phyloP scores from a whole-genome alignment of 2,113 vertebrate species.

The Morone chrysops region DNA sequence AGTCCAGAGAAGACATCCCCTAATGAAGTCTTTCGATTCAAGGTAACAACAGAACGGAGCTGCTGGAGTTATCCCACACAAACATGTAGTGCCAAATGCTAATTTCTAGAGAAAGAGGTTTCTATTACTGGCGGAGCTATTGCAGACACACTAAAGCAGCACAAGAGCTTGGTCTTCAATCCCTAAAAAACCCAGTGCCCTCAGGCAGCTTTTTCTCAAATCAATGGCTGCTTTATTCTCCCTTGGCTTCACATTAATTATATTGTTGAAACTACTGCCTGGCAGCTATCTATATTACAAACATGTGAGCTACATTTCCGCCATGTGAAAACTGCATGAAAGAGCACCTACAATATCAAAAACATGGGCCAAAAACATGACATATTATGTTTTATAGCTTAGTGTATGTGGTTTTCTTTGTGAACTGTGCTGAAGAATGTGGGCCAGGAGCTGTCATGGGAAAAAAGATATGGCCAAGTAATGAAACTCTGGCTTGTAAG shows the following conservation, averaged over 20 bases:
- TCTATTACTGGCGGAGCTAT: not conserved
- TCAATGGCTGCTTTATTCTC: conserved; percentile 67
- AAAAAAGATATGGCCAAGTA: conserved; percentile 38
- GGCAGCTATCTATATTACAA: conserved; percentile 13
- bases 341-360: not conserved
- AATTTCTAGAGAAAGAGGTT: not conserved
- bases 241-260: conserved; percentile 2
- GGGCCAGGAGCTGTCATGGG: not conserved
- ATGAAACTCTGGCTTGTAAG: conserved; percentile 41
- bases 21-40: not conserved
- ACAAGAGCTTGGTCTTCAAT: conserved; percentile 31
- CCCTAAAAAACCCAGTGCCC: not conserved
- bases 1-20: conserved; percentile 6
- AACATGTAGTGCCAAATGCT: not conserved
- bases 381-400: not conserved
- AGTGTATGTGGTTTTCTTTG: not conserved
- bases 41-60: not conserved
- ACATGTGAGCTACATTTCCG: conserved; percentile 38
- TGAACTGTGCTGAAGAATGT: not conserved
- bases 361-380: not conserved
- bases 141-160: conserved; percentile 4
- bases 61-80: not conserved
- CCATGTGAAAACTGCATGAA: not conserved
- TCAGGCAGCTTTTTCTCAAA: conserved; percentile 20
- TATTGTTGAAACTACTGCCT: not conserved